phyloP scores from a whole-genome alignment of 2,888 invertebrate genomes.

The Endomychus coccineus region DNA sequence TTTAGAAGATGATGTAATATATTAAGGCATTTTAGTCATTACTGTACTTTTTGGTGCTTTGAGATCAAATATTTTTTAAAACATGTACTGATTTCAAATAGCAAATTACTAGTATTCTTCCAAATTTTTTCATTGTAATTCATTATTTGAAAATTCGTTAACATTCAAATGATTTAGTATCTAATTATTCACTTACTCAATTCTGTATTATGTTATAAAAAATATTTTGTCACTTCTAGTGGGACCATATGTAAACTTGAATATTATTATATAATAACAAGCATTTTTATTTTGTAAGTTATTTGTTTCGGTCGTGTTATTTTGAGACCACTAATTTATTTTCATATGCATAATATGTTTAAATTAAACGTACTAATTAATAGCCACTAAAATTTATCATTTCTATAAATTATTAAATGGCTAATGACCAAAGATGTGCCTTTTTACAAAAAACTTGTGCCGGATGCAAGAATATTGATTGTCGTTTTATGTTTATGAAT shows the following conservation, averaged over 20 bases:
- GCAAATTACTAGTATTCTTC: no score
- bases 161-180: no score
- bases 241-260: constrained; percentile 10
- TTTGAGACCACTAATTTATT: constrained; percentile 8
- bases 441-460: no score
- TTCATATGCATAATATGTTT: constrained; percentile 1
- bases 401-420: constrained; percentile 12
- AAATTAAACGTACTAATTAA: constrained; percentile 9
- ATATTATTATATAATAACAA: constrained; percentile 8
- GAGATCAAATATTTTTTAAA: constrained; percentile 10
- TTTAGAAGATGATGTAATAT: constrained; percentile 9
- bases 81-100: no score
- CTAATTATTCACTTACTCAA: no score
- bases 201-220: no score
- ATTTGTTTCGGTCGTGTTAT: constrained; percentile 8
- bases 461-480: no score
- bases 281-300: constrained; percentile 14
- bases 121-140: neutral
- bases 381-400: constrained; percentile 11
- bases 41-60: constrained; percentile 8
- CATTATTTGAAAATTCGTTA: neutral
- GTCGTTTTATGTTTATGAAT: no score
- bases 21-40: constrained; percentile 12
- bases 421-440: constrained; percentile 14
- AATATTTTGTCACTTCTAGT: constrained; percentile 7